Base-by-base conservation (phyloP, 2,888 invertebrate genomes). In the Melanchra persicariae region DNA sequence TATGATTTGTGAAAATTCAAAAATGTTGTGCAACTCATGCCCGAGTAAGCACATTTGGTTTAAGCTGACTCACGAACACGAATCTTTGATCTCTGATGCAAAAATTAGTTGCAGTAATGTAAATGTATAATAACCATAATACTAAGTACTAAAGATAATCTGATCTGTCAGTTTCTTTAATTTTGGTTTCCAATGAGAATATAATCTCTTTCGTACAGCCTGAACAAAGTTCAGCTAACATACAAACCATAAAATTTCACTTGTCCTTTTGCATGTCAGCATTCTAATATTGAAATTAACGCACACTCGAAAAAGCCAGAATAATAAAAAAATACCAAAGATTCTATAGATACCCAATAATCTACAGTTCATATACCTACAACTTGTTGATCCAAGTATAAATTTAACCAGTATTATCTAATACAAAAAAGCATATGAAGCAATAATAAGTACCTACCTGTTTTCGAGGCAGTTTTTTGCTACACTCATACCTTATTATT, bases 371-470 rank as follows among this genome's bases (percentile, higher is more conserved):
- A 34, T 10, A 54, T 9, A n/a, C n/a, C n/a, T n/a, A 57, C n/a
- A 62, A 66, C 54, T 66, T 55, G 59, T 61, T 63, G 58, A 49
- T 59, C 47, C 17, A 30, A 61, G 52, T 65, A 60, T 61, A 58
- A 57, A 22, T 54, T 62, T 51, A 72, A 73, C 61, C 58, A 62
- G 70, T 55, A 60, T 55, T 65, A 47, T 68, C 24, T 70, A 47
- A 65, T 26, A 59, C 64, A 74, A 82, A 85, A 81, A 75, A 63
- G 12, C 58, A 30, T 54, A 70, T 47, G 55, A 58, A 81, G 61
- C 67, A 68, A 57, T 72, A 60, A 69, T 68, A n/a, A n/a, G n/a
- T n/a, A n/a, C n/a, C n/a, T n/a, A 82, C 83, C 79, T 69, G 82
- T 85, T 82, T 71, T 59, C 10, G 22, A 62, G 15, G 22, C 34